Base-by-base conservation (phyloP, 2,113 vertebrate species). In the Kobus ellipsiprymnus region DNA sequence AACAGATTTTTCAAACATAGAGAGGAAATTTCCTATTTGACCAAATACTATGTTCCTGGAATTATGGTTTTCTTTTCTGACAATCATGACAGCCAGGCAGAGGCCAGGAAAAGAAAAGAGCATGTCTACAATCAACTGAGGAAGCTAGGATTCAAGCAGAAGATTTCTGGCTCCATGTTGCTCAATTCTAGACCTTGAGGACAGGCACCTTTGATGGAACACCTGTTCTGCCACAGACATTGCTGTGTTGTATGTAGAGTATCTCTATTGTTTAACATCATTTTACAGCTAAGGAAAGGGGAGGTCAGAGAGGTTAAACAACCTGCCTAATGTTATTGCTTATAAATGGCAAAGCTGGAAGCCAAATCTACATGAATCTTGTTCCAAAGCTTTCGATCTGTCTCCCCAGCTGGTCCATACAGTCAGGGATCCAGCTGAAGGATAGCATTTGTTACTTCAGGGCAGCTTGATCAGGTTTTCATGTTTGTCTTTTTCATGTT, bases 171-270 rank as follows among this genome's bases (percentile, higher is more conserved):
- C 27, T 44, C 36, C 4, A 6, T 2, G 0, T 10, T 25, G 12
- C 29, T 52, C 50, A 4, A n/a, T 19, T 6, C 57, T 29, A 74
- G 55, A 57, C 74, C 33, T 30, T 29, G 88, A 80, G 6, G 33
- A 74, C 3, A 19, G 9, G 57, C 3, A 33, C 33, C 57, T 74
- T n/a, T 40, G 23, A 33, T 1, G 9, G 30, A 30, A 10, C 1
- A 1, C 23, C 27, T 36, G 3, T 54, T 46, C 1, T 2, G 5
- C 6, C 13, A 25, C 7, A 14, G 33, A 23, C 14, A 33, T 29
- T 36, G 33, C 33, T 54, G 27, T 57, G 15, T 71, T 62, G 54
- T 36, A 23, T 0, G 2, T 0, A 27, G 30, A 55, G 3, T 15
- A 23, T 62, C 50, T 80, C n/a, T 40, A 11, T 80, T 48, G 15